Percentiles rank a stretch among this genome's conserved stretches.
Conservation (phyloP, 2,888 invertebrate genomes). For the Drosophila kanekoi region DNA sequence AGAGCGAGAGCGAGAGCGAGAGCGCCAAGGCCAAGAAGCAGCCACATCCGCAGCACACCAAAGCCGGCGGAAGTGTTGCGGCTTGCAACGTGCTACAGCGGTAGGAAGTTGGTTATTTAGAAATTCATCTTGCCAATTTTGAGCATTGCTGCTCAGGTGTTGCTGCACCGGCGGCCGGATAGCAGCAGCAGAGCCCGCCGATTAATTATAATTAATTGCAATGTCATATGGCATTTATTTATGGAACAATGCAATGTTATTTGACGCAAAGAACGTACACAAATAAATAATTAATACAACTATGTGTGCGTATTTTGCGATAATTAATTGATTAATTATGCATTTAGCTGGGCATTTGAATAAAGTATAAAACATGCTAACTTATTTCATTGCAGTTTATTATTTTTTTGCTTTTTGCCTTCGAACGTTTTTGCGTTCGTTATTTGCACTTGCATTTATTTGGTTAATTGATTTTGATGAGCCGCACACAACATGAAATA, state of each 20-base stretch:
- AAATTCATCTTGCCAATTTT: conserved; percentile 51
- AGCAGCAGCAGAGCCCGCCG: background rate
- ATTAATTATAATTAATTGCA: conserved; percentile 35
- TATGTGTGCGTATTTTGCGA: conserved; percentile 4
- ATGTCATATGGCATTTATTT: conserved; percentile 5
- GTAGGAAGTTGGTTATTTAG: conserved; percentile 43
- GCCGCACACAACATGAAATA: conserved; percentile 3
- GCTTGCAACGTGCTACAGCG: conserved; percentile 41
- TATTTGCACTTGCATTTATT: conserved; percentile 16
- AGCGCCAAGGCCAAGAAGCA: conserved; percentile 10
- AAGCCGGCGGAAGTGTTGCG: conserved; percentile 61
- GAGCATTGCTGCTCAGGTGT: conserved; percentile 9
- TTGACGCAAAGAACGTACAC: background rate
- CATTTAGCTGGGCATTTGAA: conserved; percentile 27
- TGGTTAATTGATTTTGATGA: conserved; percentile 23
- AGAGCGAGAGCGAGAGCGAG: no score
- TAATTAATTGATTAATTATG: conserved; percentile 36
- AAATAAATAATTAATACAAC: conserved; percentile 24
- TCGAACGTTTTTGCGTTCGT: background rate
- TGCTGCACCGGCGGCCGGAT: background rate
- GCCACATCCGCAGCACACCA: conserved; percentile 42
- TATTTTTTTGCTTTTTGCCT: background rate
- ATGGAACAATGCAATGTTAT: conserved; percentile 7
- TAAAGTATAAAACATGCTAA: conserved; percentile 18
- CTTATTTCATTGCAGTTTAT: conserved; percentile 12